A percentile compares a stretch with the other conserved stretches of the same genome.
These are phyloP conservation scores for Palythoa caribaeorum DNA, from an alignment of 92 coral and sea anemone species.

Conservation along the genomic window DNA sequence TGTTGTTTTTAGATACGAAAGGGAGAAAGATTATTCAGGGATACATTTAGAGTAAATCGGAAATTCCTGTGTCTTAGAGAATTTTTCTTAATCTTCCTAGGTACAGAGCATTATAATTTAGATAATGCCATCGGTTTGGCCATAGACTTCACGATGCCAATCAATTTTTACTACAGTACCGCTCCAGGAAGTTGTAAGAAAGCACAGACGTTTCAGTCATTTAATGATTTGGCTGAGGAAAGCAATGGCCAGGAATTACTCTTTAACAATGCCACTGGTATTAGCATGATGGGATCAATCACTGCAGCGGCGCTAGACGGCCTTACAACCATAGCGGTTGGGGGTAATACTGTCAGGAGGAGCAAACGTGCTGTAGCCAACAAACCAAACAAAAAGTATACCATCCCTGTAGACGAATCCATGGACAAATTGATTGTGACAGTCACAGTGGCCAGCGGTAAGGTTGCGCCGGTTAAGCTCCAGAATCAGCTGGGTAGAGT, in stretches of 20 bases:
- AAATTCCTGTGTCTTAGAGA: neutral
- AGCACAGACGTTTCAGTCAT: constrained; percentile 29
- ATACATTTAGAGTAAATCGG: neutral
- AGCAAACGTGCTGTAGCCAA: constrained; percentile 5
- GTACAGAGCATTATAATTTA: constrained; percentile 56
- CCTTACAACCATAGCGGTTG: constrained; percentile 66
- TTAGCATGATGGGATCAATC: constrained; percentile 55
- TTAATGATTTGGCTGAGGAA: constrained; percentile 54
- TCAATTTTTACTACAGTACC: constrained; percentile 74
- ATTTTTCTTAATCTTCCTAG: neutral
- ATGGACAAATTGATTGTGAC: constrained; percentile 70
- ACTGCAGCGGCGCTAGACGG: constrained; percentile 68
- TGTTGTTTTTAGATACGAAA: too few relatives aligned
- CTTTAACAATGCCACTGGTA: constrained; percentile 61
- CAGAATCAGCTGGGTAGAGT: constrained; percentile 56
- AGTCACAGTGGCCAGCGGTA: constrained; percentile 48
- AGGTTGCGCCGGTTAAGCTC: constrained; percentile 48
- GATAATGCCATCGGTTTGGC: constrained; percentile 76
- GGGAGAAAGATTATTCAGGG: too few relatives aligned
- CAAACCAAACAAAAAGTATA: constrained; percentile 46
- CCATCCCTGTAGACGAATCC: constrained; percentile 79
- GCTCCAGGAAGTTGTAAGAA: constrained; percentile 51
- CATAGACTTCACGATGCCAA: constrained; percentile 60
- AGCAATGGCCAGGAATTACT: constrained; percentile 72
- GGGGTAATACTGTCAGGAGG: constrained; percentile 20